A percentile compares a stretch with the other conserved stretches of the same genome.
Conservation (phyloP, 2,797 vertebrate genomes). For the Muscicapa comitata region DNA sequence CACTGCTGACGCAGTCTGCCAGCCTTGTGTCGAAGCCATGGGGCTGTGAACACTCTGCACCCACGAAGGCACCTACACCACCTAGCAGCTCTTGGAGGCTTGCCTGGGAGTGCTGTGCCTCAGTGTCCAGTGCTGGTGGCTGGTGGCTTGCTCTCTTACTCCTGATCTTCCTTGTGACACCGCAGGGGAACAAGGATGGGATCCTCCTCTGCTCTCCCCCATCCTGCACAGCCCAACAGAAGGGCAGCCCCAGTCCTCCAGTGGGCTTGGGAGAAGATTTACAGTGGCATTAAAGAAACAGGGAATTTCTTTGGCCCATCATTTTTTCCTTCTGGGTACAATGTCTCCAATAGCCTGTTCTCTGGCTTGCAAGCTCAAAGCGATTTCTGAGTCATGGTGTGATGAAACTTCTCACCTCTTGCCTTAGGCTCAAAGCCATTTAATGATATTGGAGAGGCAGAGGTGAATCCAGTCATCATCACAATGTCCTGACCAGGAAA, state of each 20-base stretch:
- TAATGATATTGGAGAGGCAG: neutral
- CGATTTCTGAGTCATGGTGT: neutral
- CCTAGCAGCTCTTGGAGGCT: fast-evolving
- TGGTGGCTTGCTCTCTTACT: neutral
- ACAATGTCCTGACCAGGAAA: neutral
- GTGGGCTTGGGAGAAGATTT: neutral
- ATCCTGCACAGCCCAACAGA: neutral
- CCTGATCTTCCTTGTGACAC: neutral
- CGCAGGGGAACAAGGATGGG: fast-evolving
- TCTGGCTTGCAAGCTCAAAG: neutral
- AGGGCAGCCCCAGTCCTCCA: neutral
- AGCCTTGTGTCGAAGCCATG: fast-evolving
- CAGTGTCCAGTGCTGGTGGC: fast-evolving
- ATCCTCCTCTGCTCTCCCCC: neutral
- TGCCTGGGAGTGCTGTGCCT: neutral
- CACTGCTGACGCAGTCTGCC: neutral
- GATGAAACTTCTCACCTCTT: neutral
- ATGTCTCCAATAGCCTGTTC: neutral
- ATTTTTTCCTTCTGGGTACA: neutral
- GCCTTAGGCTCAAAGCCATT: neutral
- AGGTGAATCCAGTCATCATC: neutral
- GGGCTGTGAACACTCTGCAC: neutral
- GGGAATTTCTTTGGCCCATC: neutral
- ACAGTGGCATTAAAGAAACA: neutral
- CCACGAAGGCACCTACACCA: fast-evolving